A percentile compares a stretch with the other conserved stretches of the same genome.
These are phyloP conservation scores for Mechanitis mazaeus DNA, from an alignment of 2,888 invertebrate genomes.

Conservation along the genomic window DNA sequence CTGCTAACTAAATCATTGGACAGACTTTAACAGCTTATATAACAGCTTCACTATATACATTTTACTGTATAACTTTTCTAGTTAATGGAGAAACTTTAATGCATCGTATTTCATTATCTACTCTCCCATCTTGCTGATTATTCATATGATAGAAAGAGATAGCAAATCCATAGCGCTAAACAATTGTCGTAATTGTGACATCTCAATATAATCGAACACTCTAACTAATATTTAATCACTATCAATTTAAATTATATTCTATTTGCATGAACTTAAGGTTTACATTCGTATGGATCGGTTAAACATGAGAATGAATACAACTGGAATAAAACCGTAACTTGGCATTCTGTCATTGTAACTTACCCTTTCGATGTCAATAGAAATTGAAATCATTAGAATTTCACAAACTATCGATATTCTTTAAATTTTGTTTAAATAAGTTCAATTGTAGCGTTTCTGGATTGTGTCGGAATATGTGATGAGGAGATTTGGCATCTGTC, in stretches of 20 bases:
- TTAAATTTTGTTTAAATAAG: constrained; percentile 48
- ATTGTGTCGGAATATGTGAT: constrained; percentile 28
- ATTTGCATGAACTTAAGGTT: neutral
- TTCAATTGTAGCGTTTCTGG: constrained; percentile 16
- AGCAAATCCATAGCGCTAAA: constrained; percentile 10
- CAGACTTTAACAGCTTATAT: constrained; percentile 23
- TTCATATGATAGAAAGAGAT: neutral
- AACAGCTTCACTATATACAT: constrained; percentile 19
- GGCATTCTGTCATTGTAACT: constrained; percentile 47
- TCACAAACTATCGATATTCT: constrained; percentile 46
- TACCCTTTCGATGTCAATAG: constrained; percentile 49
- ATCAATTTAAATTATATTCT: constrained; percentile 26
- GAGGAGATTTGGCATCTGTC: constrained; percentile 16
- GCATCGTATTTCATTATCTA: neutral
- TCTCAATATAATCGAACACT: constrained; percentile 53
- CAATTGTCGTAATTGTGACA: constrained; percentile 37
- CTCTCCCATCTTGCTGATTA: neutral
- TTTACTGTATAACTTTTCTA: constrained; percentile 11
- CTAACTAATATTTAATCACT: constrained; percentile 26
- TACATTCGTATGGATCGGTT: constrained; percentile 17
- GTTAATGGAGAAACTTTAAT: constrained; percentile 6
- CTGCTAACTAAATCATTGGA: constrained; percentile 29
- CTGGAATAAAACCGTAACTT: constrained; percentile 46
- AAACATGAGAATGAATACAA: constrained; percentile 41
- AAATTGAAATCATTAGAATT: constrained; percentile 58